Percentiles rank a stretch among this genome's conserved stretches.
Evolutionary conservation across 2,888 invertebrate species (phyloP).

Genomic region (Pseudococcus longispinus): DNA sequence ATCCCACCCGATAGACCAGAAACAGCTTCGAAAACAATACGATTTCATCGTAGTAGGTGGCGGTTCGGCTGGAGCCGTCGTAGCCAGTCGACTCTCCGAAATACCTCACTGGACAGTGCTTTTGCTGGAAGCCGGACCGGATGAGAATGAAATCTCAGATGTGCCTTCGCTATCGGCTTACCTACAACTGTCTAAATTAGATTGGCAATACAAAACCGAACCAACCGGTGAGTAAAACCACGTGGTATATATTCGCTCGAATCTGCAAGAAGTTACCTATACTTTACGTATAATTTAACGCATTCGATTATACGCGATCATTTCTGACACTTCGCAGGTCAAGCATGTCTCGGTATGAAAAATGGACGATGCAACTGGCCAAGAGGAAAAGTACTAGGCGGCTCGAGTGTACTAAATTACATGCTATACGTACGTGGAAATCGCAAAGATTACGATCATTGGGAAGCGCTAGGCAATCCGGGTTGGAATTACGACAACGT

Average conservation of each 20-base stretch:
- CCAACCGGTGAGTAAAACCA: slow-evolving; percentile 70
- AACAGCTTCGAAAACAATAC: slow-evolving; percentile 75
- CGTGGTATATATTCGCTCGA: too few species aligned
- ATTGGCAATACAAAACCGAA: slow-evolving; percentile 90
- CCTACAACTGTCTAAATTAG: slow-evolving; percentile 82
- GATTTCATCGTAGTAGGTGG: slow-evolving; percentile 86
- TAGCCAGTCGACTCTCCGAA: slow-evolving; percentile 82
- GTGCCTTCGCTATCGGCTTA: slow-evolving; percentile 87
- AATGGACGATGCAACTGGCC: slow-evolving; percentile 85
- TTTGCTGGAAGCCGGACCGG: slow-evolving; percentile 83
- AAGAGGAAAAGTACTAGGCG: slow-evolving; percentile 87
- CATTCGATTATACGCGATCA: not conserved
- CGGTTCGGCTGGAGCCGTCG: slow-evolving; percentile 88
- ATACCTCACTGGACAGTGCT: slow-evolving; percentile 78
- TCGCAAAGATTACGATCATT: slow-evolving; percentile 83
- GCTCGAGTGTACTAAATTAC: slow-evolving; percentile 84
- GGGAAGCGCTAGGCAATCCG: slow-evolving; percentile 80
- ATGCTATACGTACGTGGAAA: slow-evolving; percentile 90
- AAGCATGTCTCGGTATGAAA: slow-evolving; percentile 82
- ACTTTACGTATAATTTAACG: too few species aligned
- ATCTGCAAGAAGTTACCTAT: too few species aligned
- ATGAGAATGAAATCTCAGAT: slow-evolving; percentile 87
- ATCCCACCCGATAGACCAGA: slow-evolving; percentile 74
- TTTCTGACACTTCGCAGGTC: slow-evolving; percentile 58
- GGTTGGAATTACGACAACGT: slow-evolving; percentile 89